Evolutionary conservation across 35 echinoderm and acorn worm species (phyloP), one percentile per base, ranked within the genome.

Genomic region (Ophiothrix spiculata): DNA sequence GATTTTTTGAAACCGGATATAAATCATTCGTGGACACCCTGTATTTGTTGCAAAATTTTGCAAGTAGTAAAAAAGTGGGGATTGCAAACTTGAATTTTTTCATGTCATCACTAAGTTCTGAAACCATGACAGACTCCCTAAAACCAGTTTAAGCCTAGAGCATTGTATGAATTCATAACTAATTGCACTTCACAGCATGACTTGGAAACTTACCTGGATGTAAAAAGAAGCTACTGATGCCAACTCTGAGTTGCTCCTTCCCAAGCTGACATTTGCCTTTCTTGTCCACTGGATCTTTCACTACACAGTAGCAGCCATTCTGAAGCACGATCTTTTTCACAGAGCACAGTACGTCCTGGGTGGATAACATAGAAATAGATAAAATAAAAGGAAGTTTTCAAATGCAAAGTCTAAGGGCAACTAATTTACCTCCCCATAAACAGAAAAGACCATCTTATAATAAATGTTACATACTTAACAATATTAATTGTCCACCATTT

Each of bases 301-400:
- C 89, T 14, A 94, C 89, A 84, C 95, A 98, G 76, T 88, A 98
- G 32, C 94, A 88, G 64, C 91, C 88, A 38, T 97, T 97, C 3
- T 79, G 79, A 0, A 98, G 86, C 6, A 94, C 89, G 1, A 74
- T 88, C 85, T 97, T 93, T 0, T 46, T 78, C 14, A 98, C 77
- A 31, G 76, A 32, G 32, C 75, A 56, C 17, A 93, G 33, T 13
- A 93, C 88, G 39, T 85, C 81, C 95, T 98, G 77, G n/a, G n/a
- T n/a, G n/a, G n/a, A n/a, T n/a, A n/a, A n/a, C n/a, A n/a, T n/a
- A n/a, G n/a, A n/a, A n/a, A n/a, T 40, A 90, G 87, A 64, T 90
- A 91, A 90, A 93, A 87, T 14, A 97, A 85, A 77, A 97, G 93
- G 80, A 97, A 97, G 37, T 83, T 86, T 25, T 73, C 38, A 8